Percentiles rank a stretch among this genome's conserved stretches.
Evolutionary conservation across 2,797 vertebrate species (phyloP).

Genomic region (Macroramphosus scolopax): DNA sequence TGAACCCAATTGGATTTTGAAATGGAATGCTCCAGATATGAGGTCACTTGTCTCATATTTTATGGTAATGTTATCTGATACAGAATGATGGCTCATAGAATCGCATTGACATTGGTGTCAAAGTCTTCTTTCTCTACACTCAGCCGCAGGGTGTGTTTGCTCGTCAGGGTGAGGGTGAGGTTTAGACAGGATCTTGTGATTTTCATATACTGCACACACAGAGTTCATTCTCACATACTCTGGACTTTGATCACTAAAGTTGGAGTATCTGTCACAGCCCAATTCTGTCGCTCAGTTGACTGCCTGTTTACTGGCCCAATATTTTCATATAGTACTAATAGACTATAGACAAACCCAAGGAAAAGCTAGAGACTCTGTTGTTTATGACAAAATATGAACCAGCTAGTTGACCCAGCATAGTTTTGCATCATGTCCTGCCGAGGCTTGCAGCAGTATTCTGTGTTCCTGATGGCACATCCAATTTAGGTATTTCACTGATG

Average conservation of each 20-base stretch:
- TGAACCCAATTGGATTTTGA: not conserved
- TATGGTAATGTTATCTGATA: conserved; percentile 18
- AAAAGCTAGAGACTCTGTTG: too few species aligned
- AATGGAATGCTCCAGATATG: not conserved
- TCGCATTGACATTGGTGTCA: conserved; percentile 27
- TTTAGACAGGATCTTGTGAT: conserved; percentile 46
- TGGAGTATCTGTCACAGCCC: conserved; percentile 41
- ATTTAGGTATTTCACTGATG: too few species aligned
- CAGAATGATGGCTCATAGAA: conserved; percentile 9
- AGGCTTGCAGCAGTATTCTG: too few species aligned
- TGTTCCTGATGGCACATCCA: too few species aligned
- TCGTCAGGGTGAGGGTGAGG: conserved; percentile 11
- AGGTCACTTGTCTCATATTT: conserved; percentile 10
- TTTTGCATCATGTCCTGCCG: too few species aligned
- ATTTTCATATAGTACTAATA: conserved; percentile 8
- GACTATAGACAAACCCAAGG: too few species aligned
- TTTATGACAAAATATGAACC: too few species aligned
- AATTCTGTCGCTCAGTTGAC: conserved; percentile 42
- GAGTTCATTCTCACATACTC: conserved; percentile 15
- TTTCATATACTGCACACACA: conserved; percentile 9
- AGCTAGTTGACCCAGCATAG: too few species aligned
- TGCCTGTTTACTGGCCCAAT: conserved; percentile 2
- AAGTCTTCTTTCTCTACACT: conserved; percentile 38
- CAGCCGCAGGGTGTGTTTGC: conserved; percentile 31
- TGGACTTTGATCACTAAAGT: conserved; percentile 55